Base-by-base conservation (phyloP, 2,113 vertebrate genomes). In the Anguilla japonica region DNA sequence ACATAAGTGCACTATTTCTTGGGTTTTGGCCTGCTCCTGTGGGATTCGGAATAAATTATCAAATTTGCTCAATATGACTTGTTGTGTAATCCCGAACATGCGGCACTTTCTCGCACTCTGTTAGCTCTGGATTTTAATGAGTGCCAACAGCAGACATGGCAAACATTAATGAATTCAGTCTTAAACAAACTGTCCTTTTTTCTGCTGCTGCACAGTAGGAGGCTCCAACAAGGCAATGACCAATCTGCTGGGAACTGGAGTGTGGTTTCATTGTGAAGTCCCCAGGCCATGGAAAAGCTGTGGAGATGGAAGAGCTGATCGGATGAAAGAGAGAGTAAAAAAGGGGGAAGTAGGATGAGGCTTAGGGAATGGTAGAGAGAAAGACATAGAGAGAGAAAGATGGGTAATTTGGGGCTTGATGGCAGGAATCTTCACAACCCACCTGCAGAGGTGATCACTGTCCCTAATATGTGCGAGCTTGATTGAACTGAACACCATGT, bases 251-350 rank as follows among this genome's bases (percentile, higher is more conserved):
- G 9, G 81, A 81, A 82, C 13, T 50, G 43, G 41, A 82, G 81
- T 82, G 20, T 80, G 34, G n/a, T 79, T 79, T 20, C 20, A 39
- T 39, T 29, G 39, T 41, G 41, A 16, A 80, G 41, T 41, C 34
- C 34, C 39, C 79, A 20, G 41, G 79, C 79, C 41, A 39, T 40
- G 40, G 79, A 41, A 41, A 80, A 6, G 79, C 79, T 80, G 79
- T 18, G 40, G 40, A 41, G 14, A 80, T 18, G 14, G 79, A 80
- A 41, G 79, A 80, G 7, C 79, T 20, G 79, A 41, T 41, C 5
- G 26, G 26, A 34, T n/a, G 71, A 14, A 26, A 93, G 91, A 90
- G 88, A 89, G n/a, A 83, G 60, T 13, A 8, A 34, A 15, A 14
- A 41, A 78, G 60, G 29, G 15, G 50, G 29, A 15, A 83, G 89